Evolutionary conservation across 2,113 vertebrate genomes (phyloP).

Genomic region (Anseranas semipalmata): DNA sequence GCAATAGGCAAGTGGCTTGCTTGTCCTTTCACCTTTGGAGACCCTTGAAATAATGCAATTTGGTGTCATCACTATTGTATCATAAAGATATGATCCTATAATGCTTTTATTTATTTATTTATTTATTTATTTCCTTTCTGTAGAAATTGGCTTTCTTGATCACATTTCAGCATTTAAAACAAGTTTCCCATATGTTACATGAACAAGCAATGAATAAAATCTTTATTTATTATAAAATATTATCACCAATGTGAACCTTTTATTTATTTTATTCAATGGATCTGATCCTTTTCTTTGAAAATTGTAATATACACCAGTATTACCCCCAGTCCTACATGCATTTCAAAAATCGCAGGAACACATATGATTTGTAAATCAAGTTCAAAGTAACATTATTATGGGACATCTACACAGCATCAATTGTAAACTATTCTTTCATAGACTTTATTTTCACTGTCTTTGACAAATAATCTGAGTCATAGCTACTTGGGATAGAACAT

Average conservation of each 20-base stretch:
- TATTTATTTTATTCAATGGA: background rate
- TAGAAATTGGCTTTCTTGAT: background rate
- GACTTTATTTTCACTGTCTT: background rate
- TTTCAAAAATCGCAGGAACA: background rate
- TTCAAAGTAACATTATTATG: background rate
- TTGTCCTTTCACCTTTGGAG: background rate
- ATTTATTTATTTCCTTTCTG: background rate
- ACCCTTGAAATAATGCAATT: background rate
- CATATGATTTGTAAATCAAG: background rate
- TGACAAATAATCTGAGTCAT: background rate
- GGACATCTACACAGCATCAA: background rate
- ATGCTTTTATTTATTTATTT: background rate
- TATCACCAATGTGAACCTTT: background rate
- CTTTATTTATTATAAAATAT: background rate
- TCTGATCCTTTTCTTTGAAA: background rate
- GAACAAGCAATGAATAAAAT: background rate
- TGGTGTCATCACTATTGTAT: background rate
- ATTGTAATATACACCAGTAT: fast-evolving
- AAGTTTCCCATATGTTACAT: background rate
- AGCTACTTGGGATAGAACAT: background rate
- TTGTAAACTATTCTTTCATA: background rate
- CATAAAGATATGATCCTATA: background rate
- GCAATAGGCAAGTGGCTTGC: background rate
- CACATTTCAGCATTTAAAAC: background rate
- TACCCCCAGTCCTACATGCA: background rate